Evolutionary conservation across 2,113 vertebrate species (phyloP).

Genomic region (Ageneiosus marmoratus): DNA sequence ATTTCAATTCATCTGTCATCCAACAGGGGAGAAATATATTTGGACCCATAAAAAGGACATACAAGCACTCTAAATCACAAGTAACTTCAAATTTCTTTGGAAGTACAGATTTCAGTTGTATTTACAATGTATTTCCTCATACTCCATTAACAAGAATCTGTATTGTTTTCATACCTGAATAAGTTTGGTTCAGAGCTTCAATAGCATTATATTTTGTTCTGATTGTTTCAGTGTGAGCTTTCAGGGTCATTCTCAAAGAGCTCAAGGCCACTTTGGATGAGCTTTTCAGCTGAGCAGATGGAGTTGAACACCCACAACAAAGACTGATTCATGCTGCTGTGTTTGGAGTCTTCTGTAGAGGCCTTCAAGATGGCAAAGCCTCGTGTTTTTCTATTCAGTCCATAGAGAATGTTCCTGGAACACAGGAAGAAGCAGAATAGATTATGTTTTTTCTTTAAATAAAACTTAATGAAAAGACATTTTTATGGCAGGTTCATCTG

Average conservation of each 20-base stretch:
- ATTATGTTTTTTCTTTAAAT: constrained; percentile 4
- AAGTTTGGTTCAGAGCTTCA: background rate
- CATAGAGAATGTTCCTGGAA: constrained; percentile 88
- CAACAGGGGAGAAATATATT: constrained; percentile 4
- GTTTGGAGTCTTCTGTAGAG: constrained; percentile 69
- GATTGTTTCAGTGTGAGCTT: constrained; percentile 71
- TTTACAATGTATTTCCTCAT: background rate
- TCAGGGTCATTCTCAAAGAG: constrained; percentile 82
- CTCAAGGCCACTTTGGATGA: constrained; percentile 83
- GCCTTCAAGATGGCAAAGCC: constrained; percentile 83
- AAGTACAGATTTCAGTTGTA: background rate
- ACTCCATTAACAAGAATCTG: background rate
- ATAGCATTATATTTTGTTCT: background rate
- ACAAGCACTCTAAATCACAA: background rate
- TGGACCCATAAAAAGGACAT: background rate
- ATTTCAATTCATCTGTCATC: constrained; percentile 20
- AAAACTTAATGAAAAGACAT: background rate
- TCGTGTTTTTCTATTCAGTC: constrained; percentile 75
- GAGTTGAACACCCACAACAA: constrained; percentile 80
- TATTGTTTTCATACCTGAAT: background rate
- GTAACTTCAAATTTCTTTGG: background rate
- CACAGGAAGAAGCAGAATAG: constrained; percentile 56
- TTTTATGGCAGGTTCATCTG: background rate
- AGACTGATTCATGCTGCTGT: constrained; percentile 75
- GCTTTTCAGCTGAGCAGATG: constrained; percentile 83